A percentile compares a stretch with the other conserved stretches of the same genome.
Evolutionary conservation across 2,113 vertebrate species (phyloP).

Genomic region (Odocoileus virginianus): DNA sequence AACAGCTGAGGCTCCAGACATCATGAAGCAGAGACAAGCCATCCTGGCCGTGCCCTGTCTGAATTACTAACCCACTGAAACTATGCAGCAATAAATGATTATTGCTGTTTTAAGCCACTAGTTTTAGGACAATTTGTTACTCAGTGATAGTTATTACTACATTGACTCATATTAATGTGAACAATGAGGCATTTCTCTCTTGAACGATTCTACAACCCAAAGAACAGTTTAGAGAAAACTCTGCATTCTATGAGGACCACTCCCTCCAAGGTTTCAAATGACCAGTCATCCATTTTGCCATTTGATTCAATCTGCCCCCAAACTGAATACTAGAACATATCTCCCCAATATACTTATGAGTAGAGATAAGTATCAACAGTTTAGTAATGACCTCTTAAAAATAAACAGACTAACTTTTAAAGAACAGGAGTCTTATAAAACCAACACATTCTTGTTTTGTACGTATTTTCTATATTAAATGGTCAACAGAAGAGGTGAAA

Average conservation of each 20-base stretch:
- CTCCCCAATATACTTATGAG: background rate
- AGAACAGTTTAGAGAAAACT: background rate
- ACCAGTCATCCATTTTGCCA: background rate
- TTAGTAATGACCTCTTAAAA: background rate
- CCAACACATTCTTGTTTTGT: background rate
- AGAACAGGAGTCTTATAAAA: background rate
- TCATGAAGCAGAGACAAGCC: background rate
- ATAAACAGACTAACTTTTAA: background rate
- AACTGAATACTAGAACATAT: background rate
- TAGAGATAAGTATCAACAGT: background rate
- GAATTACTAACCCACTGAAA: background rate
- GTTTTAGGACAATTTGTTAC: background rate
- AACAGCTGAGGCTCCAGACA: background rate
- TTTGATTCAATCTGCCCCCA: background rate
- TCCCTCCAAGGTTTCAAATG: background rate
- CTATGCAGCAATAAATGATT: background rate
- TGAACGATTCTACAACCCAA: background rate
- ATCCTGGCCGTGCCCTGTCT: background rate
- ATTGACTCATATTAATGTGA: background rate
- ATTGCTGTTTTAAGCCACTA: background rate
- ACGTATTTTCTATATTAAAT: background rate
- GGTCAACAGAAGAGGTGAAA: background rate
- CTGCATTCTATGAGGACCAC: background rate
- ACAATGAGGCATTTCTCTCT: background rate
- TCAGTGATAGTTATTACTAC: background rate